Evolutionary conservation across 2,888 invertebrate genomes (phyloP).

Genomic region (Cantharis nigra): DNA sequence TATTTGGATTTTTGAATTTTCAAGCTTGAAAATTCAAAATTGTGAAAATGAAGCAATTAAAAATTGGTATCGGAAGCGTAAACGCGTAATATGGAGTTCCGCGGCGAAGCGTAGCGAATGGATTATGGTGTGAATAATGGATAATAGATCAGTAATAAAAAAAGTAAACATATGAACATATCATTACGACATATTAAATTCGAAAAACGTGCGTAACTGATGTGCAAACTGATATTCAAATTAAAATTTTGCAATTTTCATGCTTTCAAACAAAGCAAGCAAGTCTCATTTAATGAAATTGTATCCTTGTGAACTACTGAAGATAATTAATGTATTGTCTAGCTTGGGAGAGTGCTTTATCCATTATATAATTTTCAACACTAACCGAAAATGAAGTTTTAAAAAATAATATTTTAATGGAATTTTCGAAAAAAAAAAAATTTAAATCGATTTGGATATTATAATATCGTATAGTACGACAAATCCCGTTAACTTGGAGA

Average conservation of each 20-base stretch:
- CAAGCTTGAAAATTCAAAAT: no score
- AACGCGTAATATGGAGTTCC: background rate
- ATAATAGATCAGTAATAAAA: background rate
- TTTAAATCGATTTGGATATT: background rate
- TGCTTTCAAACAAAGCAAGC: constrained; percentile 10
- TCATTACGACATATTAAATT: background rate
- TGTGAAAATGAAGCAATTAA: background rate
- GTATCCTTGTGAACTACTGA: constrained; percentile 18
- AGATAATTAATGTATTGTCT: constrained; percentile 24
- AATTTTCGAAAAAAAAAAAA: background rate
- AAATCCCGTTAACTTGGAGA: background rate
- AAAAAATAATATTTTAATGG: background rate
- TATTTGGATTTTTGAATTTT: no score
- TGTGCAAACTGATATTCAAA: background rate
- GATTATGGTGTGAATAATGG: background rate
- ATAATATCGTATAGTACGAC: background rate
- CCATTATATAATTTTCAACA: constrained; percentile 12
- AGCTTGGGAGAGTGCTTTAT: constrained; percentile 21
- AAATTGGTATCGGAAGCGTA: background rate
- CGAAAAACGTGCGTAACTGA: background rate
- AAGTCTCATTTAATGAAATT: constrained; percentile 11
- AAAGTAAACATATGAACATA: background rate
- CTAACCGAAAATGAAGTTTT: background rate
- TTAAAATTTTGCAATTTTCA: constrained; percentile 2
- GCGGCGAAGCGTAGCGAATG: background rate